phyloP scores from a whole-genome alignment of 1,140 invertebrate species.

The Hypothenemus hampei region DNA sequence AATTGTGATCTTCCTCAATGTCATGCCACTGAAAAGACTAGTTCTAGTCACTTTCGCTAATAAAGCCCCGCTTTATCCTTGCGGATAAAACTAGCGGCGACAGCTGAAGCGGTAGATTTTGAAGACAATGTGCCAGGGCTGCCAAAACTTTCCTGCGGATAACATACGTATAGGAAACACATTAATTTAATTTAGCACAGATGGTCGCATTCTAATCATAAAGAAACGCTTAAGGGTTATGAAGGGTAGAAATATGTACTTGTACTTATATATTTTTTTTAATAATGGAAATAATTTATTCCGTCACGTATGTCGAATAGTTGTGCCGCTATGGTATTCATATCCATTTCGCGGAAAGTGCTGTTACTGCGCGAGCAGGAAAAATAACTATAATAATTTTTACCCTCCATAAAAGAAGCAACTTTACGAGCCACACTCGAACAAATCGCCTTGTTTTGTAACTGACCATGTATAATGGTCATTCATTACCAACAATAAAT shows the following conservation, averaged over 20 bases:
- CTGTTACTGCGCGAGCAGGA: background rate
- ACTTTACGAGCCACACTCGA: conserved; percentile 5
- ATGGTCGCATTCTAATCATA: no score
- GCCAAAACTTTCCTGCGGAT: conserved; percentile 6
- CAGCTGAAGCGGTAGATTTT: background rate
- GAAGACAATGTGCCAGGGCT: conserved; percentile 6
- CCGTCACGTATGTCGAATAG: no score
- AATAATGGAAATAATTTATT: no score
- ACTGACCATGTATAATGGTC: conserved; percentile 3
- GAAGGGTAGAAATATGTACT: no score
- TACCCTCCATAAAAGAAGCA: conserved; percentile 1
- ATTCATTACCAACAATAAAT: conserved; percentile 1
- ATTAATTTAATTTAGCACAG: no score
- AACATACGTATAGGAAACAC: no score
- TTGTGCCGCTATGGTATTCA: no score
- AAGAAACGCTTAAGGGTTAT: no score
- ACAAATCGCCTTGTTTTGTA: conserved; percentile 6
- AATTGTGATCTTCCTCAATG: no score
- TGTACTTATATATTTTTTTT: no score
- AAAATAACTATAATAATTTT: conserved; percentile 4
- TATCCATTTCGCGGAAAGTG: conserved; percentile 1
- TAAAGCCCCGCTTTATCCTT: conserved; percentile 7
- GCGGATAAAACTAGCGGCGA: conserved; percentile 10
- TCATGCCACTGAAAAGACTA: background rate
- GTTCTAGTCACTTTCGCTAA: conserved; percentile 2